These are phyloP conservation scores for Arvicanthis niloticus DNA, from an alignment of 2,113 vertebrate genomes.

Conservation along the genomic window DNA sequence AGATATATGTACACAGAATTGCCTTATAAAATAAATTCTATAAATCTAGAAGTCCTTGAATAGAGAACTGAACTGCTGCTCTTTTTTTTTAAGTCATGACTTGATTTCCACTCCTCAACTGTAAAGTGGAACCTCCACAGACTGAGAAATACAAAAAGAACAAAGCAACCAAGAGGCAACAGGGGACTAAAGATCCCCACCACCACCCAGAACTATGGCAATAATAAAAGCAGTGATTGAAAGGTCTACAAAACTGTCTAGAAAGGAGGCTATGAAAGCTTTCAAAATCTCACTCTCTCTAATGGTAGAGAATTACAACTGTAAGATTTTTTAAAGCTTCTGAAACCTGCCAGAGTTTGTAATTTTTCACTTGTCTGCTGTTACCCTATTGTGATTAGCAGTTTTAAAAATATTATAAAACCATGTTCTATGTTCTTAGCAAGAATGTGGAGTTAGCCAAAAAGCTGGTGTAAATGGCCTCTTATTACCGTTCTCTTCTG, in stretches of 20 bases:
- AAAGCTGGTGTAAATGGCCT: background rate
- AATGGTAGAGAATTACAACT: background rate
- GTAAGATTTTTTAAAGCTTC: slow-evolving; percentile 28
- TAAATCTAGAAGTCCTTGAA: background rate
- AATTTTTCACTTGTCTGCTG: background rate
- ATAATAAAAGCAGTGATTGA: background rate
- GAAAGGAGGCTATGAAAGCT: background rate
- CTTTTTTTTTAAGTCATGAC: background rate
- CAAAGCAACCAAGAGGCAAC: background rate
- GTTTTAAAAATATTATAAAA: background rate
- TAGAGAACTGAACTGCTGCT: background rate
- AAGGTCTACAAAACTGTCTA: background rate
- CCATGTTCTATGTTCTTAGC: background rate
- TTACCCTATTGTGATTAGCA: background rate
- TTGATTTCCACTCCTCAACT: background rate
- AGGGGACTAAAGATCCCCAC: background rate
- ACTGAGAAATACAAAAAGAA: background rate
- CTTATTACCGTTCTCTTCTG: accelerated
- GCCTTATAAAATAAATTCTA: background rate
- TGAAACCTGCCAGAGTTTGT: background rate
- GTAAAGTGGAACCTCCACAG: background rate
- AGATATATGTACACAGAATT: background rate
- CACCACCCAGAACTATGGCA: background rate
- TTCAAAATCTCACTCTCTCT: background rate
- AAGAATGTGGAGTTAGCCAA: background rate